These are phyloP conservation scores for Eristalis tenax DNA, from an alignment of 2,888 invertebrate genomes.

Conservation along the genomic window DNA sequence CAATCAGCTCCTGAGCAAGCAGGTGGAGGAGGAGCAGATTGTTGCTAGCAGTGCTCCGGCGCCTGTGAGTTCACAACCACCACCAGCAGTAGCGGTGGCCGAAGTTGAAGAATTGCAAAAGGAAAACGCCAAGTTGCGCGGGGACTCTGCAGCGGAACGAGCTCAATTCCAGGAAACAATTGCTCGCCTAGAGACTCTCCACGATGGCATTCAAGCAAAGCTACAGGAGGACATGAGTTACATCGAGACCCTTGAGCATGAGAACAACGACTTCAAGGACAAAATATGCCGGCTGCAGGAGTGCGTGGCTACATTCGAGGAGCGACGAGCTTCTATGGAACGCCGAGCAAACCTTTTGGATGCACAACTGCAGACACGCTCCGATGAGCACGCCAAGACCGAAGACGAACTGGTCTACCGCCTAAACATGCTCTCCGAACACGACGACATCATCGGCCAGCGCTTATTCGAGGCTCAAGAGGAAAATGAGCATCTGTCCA, in stretches of 20 bases:
- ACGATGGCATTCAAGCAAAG: slow-evolving; percentile 84
- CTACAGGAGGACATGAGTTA: slow-evolving; percentile 88
- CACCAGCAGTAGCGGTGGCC: slow-evolving; percentile 20
- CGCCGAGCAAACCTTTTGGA: slow-evolving; percentile 85
- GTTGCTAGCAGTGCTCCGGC: slow-evolving; percentile 57
- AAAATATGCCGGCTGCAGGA: slow-evolving; percentile 86
- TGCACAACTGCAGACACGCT: slow-evolving; percentile 84
- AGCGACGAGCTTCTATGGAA: slow-evolving; percentile 84
- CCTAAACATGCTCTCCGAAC: slow-evolving; percentile 84
- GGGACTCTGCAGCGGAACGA: slow-evolving; percentile 75
- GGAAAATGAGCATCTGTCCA: slow-evolving; percentile 82
- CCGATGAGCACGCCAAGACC: slow-evolving; percentile 84
- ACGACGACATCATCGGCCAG: slow-evolving; percentile 84
- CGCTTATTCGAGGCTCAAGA: slow-evolving; percentile 84
- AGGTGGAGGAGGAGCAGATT: slow-evolving; percentile 74
- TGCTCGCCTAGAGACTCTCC: slow-evolving; percentile 77
- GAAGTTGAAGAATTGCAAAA: slow-evolving; percentile 72
- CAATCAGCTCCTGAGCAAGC: slow-evolving; percentile 73
- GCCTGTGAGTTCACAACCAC: slow-evolving; percentile 17
- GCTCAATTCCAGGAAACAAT: slow-evolving; percentile 77
- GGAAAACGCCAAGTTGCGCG: slow-evolving; percentile 74
- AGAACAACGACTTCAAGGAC: slow-evolving; percentile 85
- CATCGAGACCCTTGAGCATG: slow-evolving; percentile 87
- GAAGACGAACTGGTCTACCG: slow-evolving; percentile 85
- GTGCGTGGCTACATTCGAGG: slow-evolving; percentile 84